Evolutionary conservation across 37 sponge, comb jelly and placozoan genomes (phyloP).

Genomic region (Ianthella basta): DNA sequence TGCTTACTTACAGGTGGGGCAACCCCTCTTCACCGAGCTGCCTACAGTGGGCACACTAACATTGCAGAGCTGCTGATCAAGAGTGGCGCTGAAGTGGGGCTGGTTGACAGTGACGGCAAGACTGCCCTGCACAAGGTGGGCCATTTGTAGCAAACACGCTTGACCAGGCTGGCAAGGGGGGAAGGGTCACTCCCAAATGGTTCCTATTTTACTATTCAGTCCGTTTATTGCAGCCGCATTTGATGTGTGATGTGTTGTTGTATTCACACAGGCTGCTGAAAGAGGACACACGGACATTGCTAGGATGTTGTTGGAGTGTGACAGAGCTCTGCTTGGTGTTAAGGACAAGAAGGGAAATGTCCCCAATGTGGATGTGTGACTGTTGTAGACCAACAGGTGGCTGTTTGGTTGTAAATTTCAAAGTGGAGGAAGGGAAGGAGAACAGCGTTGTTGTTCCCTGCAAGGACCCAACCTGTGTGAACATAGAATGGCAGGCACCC

Average conservation of each 20-base stretch:
- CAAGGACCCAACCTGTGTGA: too few species aligned
- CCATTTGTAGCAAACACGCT: too few species aligned
- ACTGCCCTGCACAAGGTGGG: conserved; percentile 75
- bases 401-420: neutral
- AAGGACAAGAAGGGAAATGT: conserved; percentile 27
- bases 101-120: conserved; percentile 74
- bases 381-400: neutral
- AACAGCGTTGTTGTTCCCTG: too few species aligned
- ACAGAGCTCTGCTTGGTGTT: neutral
- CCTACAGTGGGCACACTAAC: conserved; percentile 63
- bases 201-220: too few species aligned
- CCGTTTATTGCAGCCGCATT: too few species aligned
- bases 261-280: conserved; percentile 25
- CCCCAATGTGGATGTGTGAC: neutral
- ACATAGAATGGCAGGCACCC: too few species aligned
- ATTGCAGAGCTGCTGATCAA: conserved; percentile 52
- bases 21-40: conserved; percentile 78
- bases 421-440: neutral
- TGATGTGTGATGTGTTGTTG: too few species aligned
- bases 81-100: conserved; percentile 40
- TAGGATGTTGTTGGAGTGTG: neutral
- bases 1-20: conserved; percentile 55
- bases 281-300: neutral
- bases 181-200: too few species aligned
- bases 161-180: too few species aligned